Evolutionary conservation across 2,797 vertebrate genomes (phyloP).

Genomic region (Erithacus rubecula): DNA sequence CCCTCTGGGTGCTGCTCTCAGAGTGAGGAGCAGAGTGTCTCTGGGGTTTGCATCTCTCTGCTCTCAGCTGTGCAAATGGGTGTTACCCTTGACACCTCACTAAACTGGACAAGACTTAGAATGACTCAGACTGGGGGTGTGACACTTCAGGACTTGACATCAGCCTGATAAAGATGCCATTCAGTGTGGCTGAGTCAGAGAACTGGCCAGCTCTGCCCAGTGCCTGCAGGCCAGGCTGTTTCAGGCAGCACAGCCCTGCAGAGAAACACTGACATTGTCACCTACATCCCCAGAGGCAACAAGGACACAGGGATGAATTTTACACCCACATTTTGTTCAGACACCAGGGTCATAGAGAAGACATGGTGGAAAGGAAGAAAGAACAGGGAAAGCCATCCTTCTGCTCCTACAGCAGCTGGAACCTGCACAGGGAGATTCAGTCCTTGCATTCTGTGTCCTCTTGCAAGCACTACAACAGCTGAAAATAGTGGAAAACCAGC

Average conservation of each 20-base stretch:
- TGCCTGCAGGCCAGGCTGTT: neutral
- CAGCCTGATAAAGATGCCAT: neutral
- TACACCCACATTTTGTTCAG: neutral
- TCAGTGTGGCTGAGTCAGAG: neutral
- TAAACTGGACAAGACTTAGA: neutral
- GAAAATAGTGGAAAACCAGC: neutral
- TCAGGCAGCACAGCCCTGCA: neutral
- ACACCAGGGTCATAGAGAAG: neutral
- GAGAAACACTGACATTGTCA: neutral
- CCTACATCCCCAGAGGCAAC: neutral
- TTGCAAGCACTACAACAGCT: neutral
- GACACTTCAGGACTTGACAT: neutral
- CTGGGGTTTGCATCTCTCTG: neutral
- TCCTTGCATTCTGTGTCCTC: neutral
- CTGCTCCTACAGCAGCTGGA: accelerated
- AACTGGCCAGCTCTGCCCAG: neutral
- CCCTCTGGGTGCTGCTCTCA: neutral
- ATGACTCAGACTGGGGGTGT: neutral
- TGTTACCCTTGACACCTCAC: neutral
- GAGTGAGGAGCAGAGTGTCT: neutral
- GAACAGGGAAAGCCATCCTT: neutral
- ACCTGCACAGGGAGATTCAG: neutral
- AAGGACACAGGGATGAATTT: neutral
- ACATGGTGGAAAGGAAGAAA: neutral
- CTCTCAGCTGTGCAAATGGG: neutral